Base-by-base conservation (phyloP, 2,888 invertebrate species). In the Cactoblastis cactorum region DNA sequence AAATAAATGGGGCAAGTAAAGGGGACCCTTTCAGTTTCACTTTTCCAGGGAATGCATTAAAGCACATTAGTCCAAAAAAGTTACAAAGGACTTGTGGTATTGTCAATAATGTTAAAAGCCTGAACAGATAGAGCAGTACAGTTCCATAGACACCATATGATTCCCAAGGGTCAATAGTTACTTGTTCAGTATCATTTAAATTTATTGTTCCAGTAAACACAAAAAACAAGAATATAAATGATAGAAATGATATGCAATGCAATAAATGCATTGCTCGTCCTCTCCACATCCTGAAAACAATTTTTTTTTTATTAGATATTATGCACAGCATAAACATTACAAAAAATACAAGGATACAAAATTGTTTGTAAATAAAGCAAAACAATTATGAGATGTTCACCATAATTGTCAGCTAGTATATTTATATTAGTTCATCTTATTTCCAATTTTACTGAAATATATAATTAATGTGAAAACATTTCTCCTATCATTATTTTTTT, bases 31-130 rank as follows among this genome's bases (percentile, higher is more conserved):
- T 97, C 32, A 96, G 86, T 59, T 93, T 91, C 2, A 97, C 95
- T 86, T 96, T 96, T 63, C 97, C 97, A 49, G 97, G 97, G 80
- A 98, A 98, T 58, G 97, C 96, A 90, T 98, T 98, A 82, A 97
- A 98, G 61, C 96, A 91, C 52, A 95, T 92, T 56, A 98, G 85
- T 41, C 98, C 97, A 60, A 94, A 91, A 80, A 97, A 96, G 77
- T 96, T 96, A 79, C 96, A 96, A 47, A 97, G 69, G 59, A 96
- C 96, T 91, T 97, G 96, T 17, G 97, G 97, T 74, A 97, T 89
- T 50, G 97, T 96, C 50, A 97, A 91, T 71, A 97, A 92, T 49
- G 96, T 95, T 46, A 97, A 88, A 54, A 95, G 91, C 63, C 97
- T 91, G 62, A 97, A 77, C 53, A 94, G 74, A 78, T 97, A 97